These are phyloP conservation scores for Thamnaconus septentrionalis DNA, from an alignment of 2,113 vertebrate genomes.

Conservation along the genomic window DNA sequence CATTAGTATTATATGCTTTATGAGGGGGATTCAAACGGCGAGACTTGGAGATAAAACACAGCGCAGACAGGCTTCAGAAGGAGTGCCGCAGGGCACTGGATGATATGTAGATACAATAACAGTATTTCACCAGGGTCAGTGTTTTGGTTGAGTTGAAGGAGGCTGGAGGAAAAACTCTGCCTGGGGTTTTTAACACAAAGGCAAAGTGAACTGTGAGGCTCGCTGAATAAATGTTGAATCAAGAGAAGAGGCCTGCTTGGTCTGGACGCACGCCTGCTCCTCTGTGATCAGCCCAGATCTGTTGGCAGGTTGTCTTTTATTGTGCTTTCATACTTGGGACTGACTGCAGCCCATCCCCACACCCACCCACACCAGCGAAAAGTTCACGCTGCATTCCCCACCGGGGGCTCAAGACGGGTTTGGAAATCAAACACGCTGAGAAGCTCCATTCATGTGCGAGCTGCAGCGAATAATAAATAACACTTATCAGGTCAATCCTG, in stretches of 20 bases:
- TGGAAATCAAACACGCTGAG: conserved; percentile 25
- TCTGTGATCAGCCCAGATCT: conserved; percentile 43
- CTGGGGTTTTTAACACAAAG: no score
- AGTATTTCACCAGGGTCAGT: no score
- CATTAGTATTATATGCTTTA: conserved; percentile 56
- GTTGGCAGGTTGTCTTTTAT: conserved; percentile 50
- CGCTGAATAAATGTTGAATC: background rate
- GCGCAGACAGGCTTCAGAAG: conserved; percentile 34
- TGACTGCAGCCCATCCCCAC: conserved; percentile 58
- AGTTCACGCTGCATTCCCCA: conserved; percentile 22
- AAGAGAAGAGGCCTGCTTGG: conserved; percentile 7
- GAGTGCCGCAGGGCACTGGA: conserved; percentile 8
- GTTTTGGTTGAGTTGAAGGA: no score
- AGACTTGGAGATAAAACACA: conserved; percentile 41
- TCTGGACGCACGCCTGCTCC: conserved; percentile 25
- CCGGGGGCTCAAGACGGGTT: background rate
- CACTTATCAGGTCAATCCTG: conserved; percentile 16
- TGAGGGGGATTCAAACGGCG: conserved; percentile 47
- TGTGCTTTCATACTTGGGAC: conserved; percentile 60
- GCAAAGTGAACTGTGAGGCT: no score
- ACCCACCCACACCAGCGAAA: conserved; percentile 47
- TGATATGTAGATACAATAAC: no score
- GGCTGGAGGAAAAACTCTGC: no score
- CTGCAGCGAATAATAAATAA: conserved; percentile 32
- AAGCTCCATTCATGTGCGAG: conserved; percentile 9